These are phyloP conservation scores for Phallusia fumigata DNA, from an alignment of 23 tunicate species.

Conservation along the genomic window DNA sequence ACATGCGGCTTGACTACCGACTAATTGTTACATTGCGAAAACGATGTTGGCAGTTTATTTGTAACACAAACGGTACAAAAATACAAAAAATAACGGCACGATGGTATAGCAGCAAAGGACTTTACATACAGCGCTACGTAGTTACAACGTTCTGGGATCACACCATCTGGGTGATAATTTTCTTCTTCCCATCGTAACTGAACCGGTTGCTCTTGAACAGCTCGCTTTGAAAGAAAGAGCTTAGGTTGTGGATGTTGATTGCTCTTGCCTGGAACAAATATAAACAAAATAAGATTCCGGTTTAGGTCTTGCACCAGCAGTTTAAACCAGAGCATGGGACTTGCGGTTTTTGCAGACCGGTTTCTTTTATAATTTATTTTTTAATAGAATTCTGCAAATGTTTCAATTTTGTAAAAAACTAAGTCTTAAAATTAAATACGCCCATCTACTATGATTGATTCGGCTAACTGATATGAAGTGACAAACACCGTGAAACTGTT, in stretches of 20 bases:
- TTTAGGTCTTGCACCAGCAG: too few species aligned
- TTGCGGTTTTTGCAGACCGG: too few species aligned
- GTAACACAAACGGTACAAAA: not conserved
- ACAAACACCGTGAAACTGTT: too few species aligned
- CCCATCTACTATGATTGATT: too few species aligned
- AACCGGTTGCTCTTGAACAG: slow-evolving; percentile 78
- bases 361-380: too few species aligned
- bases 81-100: not conserved
- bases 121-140: not conserved
- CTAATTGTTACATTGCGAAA: not conserved
- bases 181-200: slow-evolving; percentile 74
- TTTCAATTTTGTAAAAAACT: too few species aligned
- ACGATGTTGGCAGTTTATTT: slow-evolving; percentile 1
- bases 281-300: too few species aligned
- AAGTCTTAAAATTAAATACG: too few species aligned
- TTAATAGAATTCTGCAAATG: too few species aligned
- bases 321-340: too few species aligned
- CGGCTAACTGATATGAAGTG: too few species aligned
- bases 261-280: slow-evolving; percentile 58
- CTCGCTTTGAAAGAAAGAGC: slow-evolving; percentile 69
- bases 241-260: slow-evolving; percentile 71
- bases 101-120: not conserved
- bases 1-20: not conserved
- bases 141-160: not conserved
- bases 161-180: slow-evolving; percentile 81